Conservation (phyloP, 1,140 invertebrate species). For the Mercenaria mercenaria region DNA sequence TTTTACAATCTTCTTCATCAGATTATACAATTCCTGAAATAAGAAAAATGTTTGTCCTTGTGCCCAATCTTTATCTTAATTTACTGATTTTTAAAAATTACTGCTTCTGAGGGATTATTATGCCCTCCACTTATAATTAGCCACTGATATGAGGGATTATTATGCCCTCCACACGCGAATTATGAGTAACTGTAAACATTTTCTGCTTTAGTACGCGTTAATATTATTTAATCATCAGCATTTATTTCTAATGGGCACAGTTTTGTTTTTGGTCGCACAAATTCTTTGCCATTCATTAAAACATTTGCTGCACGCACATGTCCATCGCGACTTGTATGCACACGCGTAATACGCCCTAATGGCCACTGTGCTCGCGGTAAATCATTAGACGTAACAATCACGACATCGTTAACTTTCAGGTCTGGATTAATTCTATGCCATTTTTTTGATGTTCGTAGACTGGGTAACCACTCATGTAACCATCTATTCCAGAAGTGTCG, state of each 20-base stretch:
- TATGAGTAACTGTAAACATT: too few relatives aligned
- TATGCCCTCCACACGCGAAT: neutral
- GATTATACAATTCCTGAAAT: too few relatives aligned
- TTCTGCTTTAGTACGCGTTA: neutral
- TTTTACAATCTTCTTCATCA: too few relatives aligned
- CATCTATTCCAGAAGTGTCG: constrained; percentile 65
- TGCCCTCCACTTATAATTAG: too few relatives aligned
- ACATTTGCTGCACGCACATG: constrained; percentile 37
- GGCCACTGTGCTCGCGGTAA: constrained; percentile 33
- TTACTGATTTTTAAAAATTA: too few relatives aligned
- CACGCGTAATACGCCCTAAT: constrained; percentile 22
- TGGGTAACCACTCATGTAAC: constrained; percentile 47
- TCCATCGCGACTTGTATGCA: constrained; percentile 42
- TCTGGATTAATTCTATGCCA: neutral
- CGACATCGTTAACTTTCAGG: constrained; percentile 11
- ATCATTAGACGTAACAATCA: constrained; percentile 15
- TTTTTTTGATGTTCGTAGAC: neutral
- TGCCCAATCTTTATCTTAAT: too few relatives aligned
- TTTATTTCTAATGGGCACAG: neutral
- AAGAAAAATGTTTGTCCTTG: too few relatives aligned
- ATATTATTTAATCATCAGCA: too few relatives aligned
- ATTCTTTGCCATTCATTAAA: neutral
- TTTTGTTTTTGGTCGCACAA: neutral
- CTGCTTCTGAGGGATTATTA: too few relatives aligned
- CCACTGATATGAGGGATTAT: too few relatives aligned